Conservation (phyloP, 2,113 vertebrate species). For the Forbesichthys agassizii region DNA sequence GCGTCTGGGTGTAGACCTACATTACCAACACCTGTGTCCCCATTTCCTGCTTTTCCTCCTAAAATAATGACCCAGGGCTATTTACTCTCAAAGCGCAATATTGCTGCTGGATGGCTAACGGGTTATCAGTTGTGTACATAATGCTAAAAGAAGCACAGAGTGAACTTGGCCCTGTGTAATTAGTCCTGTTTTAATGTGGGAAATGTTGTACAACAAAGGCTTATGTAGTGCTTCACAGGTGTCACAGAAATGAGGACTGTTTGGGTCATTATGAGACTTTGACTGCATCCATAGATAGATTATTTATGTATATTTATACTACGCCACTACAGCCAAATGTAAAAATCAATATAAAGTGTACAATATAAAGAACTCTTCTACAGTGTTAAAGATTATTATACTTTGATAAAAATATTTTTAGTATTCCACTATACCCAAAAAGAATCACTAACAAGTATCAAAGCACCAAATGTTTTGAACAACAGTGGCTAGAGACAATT, state of each 20-base stretch:
- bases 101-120: constrained; percentile 51
- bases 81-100: constrained; percentile 49
- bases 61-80: constrained; percentile 56
- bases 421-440: too few species aligned
- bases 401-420: too few species aligned
- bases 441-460: too few species aligned
- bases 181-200: constrained; percentile 28
- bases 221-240: constrained; percentile 51
- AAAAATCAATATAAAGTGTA: too few species aligned
- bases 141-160: constrained; percentile 44
- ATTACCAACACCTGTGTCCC: constrained; percentile 79
- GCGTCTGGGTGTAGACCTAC: constrained; percentile 67
- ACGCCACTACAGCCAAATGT: not conserved
- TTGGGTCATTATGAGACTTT: constrained; percentile 51
- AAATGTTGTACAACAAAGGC: constrained; percentile 33
- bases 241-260: constrained; percentile 54
- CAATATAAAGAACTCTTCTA: too few species aligned
- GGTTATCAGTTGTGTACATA: constrained; percentile 38
- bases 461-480: too few species aligned
- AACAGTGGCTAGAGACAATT: too few species aligned
- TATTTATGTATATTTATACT: constrained; percentile 42
- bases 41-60: constrained; percentile 54
- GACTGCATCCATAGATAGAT: constrained; percentile 28
- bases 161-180: constrained; percentile 20
- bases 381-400: too few species aligned